These are phyloP conservation scores for Colistium nudipinnis DNA, from an alignment of 2,113 vertebrate genomes.

Conservation along the genomic window DNA sequence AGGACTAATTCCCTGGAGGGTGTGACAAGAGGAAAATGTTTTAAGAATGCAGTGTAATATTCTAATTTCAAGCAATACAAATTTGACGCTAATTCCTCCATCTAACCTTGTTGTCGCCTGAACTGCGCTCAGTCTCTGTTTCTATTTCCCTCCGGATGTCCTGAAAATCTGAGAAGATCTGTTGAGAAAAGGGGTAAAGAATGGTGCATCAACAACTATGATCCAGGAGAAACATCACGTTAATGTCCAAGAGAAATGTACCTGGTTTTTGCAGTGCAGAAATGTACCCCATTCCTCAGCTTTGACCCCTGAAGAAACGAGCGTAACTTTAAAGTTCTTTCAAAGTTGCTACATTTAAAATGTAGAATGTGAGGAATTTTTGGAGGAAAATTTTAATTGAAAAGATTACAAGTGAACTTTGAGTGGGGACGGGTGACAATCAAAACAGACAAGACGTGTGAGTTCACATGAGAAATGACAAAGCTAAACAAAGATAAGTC, in stretches of 20 bases:
- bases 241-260: slow-evolving; percentile 49
- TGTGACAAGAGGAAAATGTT: neutral
- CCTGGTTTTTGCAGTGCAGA: slow-evolving; percentile 86
- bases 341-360: neutral
- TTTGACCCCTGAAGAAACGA: slow-evolving; percentile 75
- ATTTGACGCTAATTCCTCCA: neutral
- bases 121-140: slow-evolving; percentile 80
- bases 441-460: neutral
- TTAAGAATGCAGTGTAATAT: slow-evolving; percentile 9
- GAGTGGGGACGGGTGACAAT: neutral
- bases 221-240: neutral
- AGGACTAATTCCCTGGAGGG: slow-evolving; percentile 80
- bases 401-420: slow-evolving; percentile 17
- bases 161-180: slow-evolving; percentile 83
- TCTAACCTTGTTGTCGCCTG: slow-evolving; percentile 82
- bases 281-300: slow-evolving; percentile 87
- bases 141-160: slow-evolving; percentile 84
- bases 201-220: neutral
- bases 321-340: slow-evolving; percentile 9
- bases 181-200: slow-evolving; percentile 12
- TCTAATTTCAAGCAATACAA: neutral
- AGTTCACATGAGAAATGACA: slow-evolving; percentile 12
- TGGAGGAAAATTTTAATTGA: neutral
- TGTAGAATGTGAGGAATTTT: neutral
- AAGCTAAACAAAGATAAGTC: slow-evolving; percentile 16